Base-by-base conservation (phyloP, 2,797 vertebrate species). In the Parambassis ranga region DNA sequence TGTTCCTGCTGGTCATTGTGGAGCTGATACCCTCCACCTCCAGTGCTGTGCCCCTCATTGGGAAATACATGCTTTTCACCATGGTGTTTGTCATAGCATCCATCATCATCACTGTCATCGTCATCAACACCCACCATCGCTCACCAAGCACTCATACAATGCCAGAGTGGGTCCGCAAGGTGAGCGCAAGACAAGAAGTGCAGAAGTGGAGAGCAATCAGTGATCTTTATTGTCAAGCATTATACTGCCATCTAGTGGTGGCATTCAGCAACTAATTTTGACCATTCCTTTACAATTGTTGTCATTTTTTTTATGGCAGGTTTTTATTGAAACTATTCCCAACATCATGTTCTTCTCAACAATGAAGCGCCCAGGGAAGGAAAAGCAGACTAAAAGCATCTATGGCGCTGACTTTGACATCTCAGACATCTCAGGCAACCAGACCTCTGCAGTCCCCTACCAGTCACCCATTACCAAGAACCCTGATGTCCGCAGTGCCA, bases 51-150 rank as follows among this genome's bases (percentile, higher is more conserved):
- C 96, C 97, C 1, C 84, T 99, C 77, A 99, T 99, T 0, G 97
- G 97, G 75, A 99, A 98, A 82, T 99, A 98, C 91, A 99, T 99
- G 97, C 84, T 99, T 43, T 99, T 99, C 75, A 99, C 97, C 20
- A 99, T 99, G 97, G 95, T 98, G 62, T 96, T 98, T 0, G 97
- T 99, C 90, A 98, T 98, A 0, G 86, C 95, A 0, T 97, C 97
- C 37, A 99, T 99, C 90, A 94, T 99, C 78, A 97, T 98, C 91
- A 98, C 97, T 0, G 96, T 99, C 70, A 93, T 98, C 2, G 93
- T 99, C 84, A 99, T 99, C 92, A 98, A 98, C 86, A 98, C 93
- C 0, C 97, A 99, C 73, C 96, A 98, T 86, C 96, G 95, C 65
- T 96, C 96, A 0, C 97, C 96, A 13, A 98, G 95, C 90, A 98